These are phyloP conservation scores for Turnix velox DNA, from an alignment of 2,113 vertebrate species.

Conservation along the genomic window DNA sequence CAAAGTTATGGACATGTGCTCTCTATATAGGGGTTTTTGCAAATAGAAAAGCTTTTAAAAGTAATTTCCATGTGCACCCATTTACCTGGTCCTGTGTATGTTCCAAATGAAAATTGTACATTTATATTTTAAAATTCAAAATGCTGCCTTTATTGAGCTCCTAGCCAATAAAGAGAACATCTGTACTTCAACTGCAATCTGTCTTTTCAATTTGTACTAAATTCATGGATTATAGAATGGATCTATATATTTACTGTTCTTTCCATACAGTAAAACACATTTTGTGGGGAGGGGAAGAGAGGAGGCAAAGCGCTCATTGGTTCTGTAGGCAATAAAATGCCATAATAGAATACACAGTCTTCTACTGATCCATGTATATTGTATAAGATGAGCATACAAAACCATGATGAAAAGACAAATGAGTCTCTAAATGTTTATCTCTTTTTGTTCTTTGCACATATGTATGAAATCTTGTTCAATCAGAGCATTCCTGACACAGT, in stretches of 20 bases:
- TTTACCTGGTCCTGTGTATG: slow-evolving; percentile 37
- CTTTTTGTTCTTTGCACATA: not conserved
- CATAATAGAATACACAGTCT: not conserved
- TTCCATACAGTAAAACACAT: not conserved
- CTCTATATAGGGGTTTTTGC: slow-evolving; percentile 47
- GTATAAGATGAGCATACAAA: not conserved
- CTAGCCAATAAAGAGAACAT: slow-evolving; percentile 50
- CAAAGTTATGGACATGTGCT: not conserved
- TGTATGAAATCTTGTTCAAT: not conserved
- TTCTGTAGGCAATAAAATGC: not conserved
- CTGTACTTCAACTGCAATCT: slow-evolving; percentile 20
- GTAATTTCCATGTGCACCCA: slow-evolving; percentile 58
- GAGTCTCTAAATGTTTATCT: not conserved
- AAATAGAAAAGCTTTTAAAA: slow-evolving; percentile 51
- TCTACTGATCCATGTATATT: not conserved
- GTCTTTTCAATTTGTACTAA: slow-evolving; percentile 36
- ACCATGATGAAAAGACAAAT: not conserved
- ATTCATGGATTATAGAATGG: slow-evolving; percentile 8
- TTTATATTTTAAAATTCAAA: slow-evolving; percentile 59
- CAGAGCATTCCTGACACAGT: not conserved
- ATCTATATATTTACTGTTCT: slow-evolving; percentile 17
- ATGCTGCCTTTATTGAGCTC: slow-evolving; percentile 33
- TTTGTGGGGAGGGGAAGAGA: not conserved
- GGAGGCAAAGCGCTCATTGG: not conserved
- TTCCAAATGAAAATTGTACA: slow-evolving; percentile 57